These are phyloP conservation scores for Latrodectus hesperus DNA, from an alignment of 2,888 invertebrate species.

Conservation along the genomic window DNA sequence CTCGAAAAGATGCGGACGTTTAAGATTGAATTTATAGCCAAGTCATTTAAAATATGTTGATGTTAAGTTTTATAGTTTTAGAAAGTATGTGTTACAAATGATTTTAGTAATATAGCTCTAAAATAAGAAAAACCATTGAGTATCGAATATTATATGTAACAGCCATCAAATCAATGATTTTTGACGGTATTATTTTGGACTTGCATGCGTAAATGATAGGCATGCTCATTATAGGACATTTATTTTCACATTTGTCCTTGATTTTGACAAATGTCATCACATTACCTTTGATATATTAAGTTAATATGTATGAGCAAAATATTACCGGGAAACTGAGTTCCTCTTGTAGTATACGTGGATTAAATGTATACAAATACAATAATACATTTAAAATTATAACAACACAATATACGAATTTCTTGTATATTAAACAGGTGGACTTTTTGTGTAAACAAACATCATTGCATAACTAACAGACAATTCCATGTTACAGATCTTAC, in stretches of 20 bases:
- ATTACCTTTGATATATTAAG: background rate
- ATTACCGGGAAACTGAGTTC: no score
- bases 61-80: slow-evolving; percentile 22
- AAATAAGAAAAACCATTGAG: slow-evolving; percentile 45
- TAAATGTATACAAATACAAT: no score
- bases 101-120: slow-evolving; percentile 31
- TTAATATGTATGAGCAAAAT: no score
- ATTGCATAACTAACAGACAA: no score
- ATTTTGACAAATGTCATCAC: background rate
- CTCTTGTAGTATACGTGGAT: no score
- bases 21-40: slow-evolving; percentile 6
- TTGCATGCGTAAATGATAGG: slow-evolving; percentile 49
- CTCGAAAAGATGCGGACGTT: slow-evolving; percentile 54
- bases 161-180: slow-evolving; percentile 25
- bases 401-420: no score
- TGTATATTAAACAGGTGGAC: no score
- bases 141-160: slow-evolving; percentile 14
- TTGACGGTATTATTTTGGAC: slow-evolving; percentile 66
- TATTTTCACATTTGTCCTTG: background rate
- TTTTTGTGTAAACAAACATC: no score
- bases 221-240: slow-evolving; percentile 48
- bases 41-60: background rate
- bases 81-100: slow-evolving; percentile 38
- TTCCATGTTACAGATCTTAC: no score
- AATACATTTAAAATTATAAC: no score